Evolutionary conservation across 2,888 invertebrate genomes (phyloP).

Genomic region (Phytoseiulus persimilis): DNA sequence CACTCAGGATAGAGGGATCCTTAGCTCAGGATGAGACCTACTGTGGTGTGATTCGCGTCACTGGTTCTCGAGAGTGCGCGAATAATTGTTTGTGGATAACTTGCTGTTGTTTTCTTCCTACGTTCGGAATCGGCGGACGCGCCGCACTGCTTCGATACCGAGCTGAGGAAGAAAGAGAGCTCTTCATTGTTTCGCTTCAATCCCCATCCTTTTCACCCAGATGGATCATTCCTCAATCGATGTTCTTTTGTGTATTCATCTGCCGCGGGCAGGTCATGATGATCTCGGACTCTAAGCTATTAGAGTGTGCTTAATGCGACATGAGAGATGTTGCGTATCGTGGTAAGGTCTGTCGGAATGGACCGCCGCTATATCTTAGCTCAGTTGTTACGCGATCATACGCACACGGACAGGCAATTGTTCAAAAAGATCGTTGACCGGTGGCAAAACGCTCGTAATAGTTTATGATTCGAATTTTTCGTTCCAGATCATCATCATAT

Average conservation of each 20-base stretch:
- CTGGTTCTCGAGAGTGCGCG: no score
- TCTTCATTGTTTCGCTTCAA: no score
- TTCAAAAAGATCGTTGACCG: neutral
- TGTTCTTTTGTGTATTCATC: no score
- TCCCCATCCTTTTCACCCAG: no score
- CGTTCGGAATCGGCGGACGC: no score
- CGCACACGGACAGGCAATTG: neutral
- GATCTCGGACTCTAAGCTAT: neutral
- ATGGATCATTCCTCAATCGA: no score
- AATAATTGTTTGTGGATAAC: no score
- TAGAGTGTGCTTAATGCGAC: neutral
- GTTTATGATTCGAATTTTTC: neutral
- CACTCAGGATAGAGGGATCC: neutral
- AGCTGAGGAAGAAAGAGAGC: no score
- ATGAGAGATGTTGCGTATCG: neutral
- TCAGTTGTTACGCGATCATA: neutral
- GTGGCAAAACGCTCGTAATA: neutral
- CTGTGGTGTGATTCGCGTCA: neutral
- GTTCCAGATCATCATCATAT: neutral
- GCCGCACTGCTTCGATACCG: no score
- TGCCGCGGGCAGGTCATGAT: no score
- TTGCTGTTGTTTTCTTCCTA: no score
- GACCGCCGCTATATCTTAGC: neutral
- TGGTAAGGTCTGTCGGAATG: neutral
- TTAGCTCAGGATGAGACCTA: neutral